phyloP scores from a whole-genome alignment of 2,888 invertebrate genomes.

The Caenorhabditis angaria region DNA sequence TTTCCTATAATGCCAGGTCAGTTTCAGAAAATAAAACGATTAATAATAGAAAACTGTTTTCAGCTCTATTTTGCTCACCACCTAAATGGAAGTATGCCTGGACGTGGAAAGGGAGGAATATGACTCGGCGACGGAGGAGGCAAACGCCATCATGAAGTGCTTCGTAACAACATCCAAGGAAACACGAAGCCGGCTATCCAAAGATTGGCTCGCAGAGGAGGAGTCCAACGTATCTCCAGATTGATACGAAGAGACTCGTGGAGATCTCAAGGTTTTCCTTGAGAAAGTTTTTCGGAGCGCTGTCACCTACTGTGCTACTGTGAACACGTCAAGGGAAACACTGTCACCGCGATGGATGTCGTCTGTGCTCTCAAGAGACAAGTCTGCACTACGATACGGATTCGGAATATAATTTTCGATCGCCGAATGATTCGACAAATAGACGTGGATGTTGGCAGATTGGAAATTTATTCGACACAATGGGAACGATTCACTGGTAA shows the following conservation, averaged over 20 bases:
- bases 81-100: slow-evolving; percentile 79
- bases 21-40: no score
- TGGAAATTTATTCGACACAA: no score
- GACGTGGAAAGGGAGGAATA: slow-evolving; percentile 83
- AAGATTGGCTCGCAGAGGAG: no score
- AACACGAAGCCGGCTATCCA: slow-evolving; percentile 2
- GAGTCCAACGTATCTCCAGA: slow-evolving; percentile 71
- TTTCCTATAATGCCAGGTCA: no score
- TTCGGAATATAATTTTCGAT: slow-evolving; percentile 67
- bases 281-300: slow-evolving; percentile 85
- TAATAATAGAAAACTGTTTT: no score
- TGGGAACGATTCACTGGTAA: no score
- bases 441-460: no score
- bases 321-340: slow-evolving; percentile 87
- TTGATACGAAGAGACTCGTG: slow-evolving; percentile 63
- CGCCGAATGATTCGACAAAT: no score
- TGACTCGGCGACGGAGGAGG: slow-evolving; percentile 63
- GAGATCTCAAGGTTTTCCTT: slow-evolving; percentile 76
- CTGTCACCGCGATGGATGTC: slow-evolving; percentile 88
- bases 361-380: slow-evolving; percentile 77
- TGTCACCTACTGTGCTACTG: slow-evolving; percentile 88
- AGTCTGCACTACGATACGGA: slow-evolving; percentile 70
- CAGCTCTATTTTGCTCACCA: no score
- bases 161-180: no score
- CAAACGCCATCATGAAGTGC: no score